Evolutionary conservation across 2,113 vertebrate species (phyloP), one percentile per base, ranked within the genome.

Genomic region (Setophaga kirtlandii): DNA sequence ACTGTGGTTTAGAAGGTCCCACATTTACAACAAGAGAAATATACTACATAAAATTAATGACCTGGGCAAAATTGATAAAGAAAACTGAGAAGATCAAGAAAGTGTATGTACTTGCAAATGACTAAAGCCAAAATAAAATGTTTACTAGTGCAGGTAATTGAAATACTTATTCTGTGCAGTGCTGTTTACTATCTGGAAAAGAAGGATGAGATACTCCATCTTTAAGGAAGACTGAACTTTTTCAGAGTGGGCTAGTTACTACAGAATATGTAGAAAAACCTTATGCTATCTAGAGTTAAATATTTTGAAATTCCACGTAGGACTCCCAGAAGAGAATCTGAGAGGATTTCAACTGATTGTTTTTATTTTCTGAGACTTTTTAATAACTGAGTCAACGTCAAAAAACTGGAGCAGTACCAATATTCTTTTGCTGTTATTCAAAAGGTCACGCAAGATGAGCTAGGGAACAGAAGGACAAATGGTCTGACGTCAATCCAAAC

Each of bases 351-450:
- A 82, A 53, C 53, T 78, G 44, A 78, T 53, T 85, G 65, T 65
- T 96, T 94, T 92, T 91, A 81, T 95, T 93, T 96, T 96, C 70
- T 69, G 79, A 60, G 47, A 87, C 41, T 84, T 93, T 89, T 91
- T 87, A 94, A 87, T 89, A 96, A 87, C 53, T 82, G 37, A 71
- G 67, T 81, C 79, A 95, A 85, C 4, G 2, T 89, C 89, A 96
- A 74, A 94, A 95, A 89, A 90, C 70, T 93, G 95, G 84, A 96
- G 35, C 46, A 69, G 33, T 69, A 95, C 84, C 84, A 96, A 89
- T 95, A 87, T 92, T 85, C 49, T 83, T 95, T 55, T 91, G 70
- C 75, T 12, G 3, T 76, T 96, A 76, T 70, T 94, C 42, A 85
- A 80, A 95, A 96, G 89, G 89, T 89, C 89, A 91, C 20, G 50